Conservation (phyloP, 2,888 invertebrate genomes). For the Lithophane leautieri region DNA sequence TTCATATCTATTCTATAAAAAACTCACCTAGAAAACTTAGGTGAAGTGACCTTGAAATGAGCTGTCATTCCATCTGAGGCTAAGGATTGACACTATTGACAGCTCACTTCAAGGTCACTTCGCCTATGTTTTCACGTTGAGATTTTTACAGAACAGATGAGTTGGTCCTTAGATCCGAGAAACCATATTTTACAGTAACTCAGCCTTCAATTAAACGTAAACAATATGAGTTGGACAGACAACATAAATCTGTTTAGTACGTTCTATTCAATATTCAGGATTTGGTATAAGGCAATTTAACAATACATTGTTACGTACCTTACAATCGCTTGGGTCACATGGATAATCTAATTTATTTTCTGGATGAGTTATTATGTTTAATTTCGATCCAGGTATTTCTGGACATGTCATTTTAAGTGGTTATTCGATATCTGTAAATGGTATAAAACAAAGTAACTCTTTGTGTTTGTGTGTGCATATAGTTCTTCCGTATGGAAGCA, state of each 20-base stretch:
- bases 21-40: no score
- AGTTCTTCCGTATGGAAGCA: no score
- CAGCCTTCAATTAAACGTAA: conserved; percentile 37
- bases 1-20: neutral
- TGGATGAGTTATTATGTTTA: conserved; percentile 17
- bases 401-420: neutral
- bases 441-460: neutral
- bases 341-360: conserved; percentile 12
- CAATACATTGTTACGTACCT: conserved; percentile 57
- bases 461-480: neutral
- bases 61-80: no score
- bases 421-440: neutral
- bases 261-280: conserved; percentile 54
- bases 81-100: no score
- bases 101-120: no score
- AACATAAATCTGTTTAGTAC: conserved; percentile 53
- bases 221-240: conserved; percentile 34
- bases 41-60: no score
- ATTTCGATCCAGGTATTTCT: neutral
- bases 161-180: neutral
- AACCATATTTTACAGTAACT: neutral
- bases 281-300: conserved; percentile 43
- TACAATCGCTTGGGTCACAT: conserved; percentile 28
- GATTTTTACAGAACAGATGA: no score
- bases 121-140: no score